Percentiles rank a stretch among this genome's conserved stretches.
phyloP scores from a whole-genome alignment of 2,888 invertebrate species.

The Drosophila nr. fundita region DNA sequence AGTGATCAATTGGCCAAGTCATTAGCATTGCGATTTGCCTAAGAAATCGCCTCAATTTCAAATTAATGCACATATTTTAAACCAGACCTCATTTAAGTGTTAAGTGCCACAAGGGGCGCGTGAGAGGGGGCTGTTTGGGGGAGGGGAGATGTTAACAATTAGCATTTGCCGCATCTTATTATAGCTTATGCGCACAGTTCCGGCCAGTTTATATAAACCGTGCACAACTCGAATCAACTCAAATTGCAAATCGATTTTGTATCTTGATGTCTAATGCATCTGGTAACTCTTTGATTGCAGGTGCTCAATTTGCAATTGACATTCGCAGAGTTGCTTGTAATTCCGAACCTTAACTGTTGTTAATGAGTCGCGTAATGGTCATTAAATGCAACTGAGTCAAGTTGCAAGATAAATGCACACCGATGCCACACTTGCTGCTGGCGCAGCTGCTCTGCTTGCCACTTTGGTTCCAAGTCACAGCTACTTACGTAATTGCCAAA shows the following conservation, averaged over 20 bases:
- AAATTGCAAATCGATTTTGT: constrained; percentile 44
- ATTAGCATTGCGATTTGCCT: constrained; percentile 34
- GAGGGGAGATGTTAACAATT: constrained; percentile 18
- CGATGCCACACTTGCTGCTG: constrained; percentile 31
- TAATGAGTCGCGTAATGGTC: constrained; percentile 26
- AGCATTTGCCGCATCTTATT: constrained; percentile 67
- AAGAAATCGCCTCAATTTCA: constrained; percentile 47
- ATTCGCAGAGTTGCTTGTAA: constrained; percentile 22
- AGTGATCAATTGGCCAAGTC: constrained; percentile 6
- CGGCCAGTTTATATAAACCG: constrained; percentile 47
- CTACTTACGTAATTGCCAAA: constrained; percentile 24
- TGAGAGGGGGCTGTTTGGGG: neutral
- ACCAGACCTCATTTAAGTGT: constrained; percentile 23
- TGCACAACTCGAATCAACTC: constrained; percentile 26
- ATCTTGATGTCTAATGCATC: constrained; percentile 5
- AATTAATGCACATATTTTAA: constrained; percentile 31
- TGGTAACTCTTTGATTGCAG: constrained; percentile 9
- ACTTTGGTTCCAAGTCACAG: constrained; percentile 3
- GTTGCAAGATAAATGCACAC: constrained; percentile 32
- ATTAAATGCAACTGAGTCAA: constrained; percentile 28
- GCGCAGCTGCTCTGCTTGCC: constrained; percentile 6
- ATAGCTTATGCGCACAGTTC: constrained; percentile 63
- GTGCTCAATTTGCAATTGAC: constrained; percentile 42
- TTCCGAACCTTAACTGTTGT: constrained; percentile 37
- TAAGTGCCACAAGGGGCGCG: neutral